These are phyloP conservation scores for Melanotaenia boesemani DNA, from an alignment of 2,797 vertebrate species.

Conservation along the genomic window DNA sequence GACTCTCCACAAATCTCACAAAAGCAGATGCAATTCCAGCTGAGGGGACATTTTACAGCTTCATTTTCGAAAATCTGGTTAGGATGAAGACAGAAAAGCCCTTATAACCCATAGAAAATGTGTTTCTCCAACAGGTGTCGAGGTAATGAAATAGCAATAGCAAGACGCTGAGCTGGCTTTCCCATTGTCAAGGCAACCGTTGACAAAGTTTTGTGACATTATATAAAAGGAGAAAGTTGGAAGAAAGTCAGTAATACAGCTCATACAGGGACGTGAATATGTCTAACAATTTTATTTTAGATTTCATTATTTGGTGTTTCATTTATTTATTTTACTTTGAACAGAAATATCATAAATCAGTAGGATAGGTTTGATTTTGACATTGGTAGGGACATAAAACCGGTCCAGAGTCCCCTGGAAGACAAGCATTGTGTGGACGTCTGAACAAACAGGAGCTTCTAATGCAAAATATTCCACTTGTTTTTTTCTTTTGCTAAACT, in stretches of 20 bases:
- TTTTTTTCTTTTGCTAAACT: no score
- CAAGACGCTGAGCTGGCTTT: neutral
- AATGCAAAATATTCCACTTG: no score
- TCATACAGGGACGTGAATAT: no score
- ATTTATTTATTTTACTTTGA: no score
- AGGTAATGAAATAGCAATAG: neutral
- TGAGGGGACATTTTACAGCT: conserved; percentile 11
- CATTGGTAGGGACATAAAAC: no score
- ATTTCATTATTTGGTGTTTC: no score
- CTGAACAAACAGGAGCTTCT: no score
- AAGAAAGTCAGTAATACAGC: neutral
- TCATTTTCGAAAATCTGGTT: conserved; percentile 1
- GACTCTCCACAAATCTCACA: conserved; percentile 33
- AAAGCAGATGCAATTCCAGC: conserved; percentile 37
- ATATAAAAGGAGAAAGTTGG: neutral
- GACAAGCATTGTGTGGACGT: no score
- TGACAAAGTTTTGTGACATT: neutral
- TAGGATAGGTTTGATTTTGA: no score
- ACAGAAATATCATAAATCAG: no score
- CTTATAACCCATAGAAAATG: conserved; percentile 16
- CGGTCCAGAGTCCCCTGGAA: no score
- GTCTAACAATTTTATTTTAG: no score
- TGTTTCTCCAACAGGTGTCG: neutral
- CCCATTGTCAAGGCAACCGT: neutral
- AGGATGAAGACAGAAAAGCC: conserved; percentile 12